Conservation (phyloP, 2,888 invertebrate species). For the Halictus ligatus region DNA sequence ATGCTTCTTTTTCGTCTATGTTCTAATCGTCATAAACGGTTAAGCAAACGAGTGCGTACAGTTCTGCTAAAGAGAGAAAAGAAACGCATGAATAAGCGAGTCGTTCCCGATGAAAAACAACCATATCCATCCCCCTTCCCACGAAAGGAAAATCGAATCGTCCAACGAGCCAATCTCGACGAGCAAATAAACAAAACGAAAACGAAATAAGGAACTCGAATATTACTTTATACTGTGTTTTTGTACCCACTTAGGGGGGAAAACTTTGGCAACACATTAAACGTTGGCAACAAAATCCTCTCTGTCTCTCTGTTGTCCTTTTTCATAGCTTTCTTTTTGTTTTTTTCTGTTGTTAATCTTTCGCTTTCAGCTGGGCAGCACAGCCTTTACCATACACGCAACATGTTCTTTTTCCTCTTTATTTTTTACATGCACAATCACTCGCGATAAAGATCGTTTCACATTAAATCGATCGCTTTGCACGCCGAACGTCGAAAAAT, state of each 20-base stretch:
- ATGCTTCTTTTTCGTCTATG: constrained; percentile 32
- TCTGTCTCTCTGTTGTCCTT: constrained; percentile 49
- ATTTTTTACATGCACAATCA: constrained; percentile 64
- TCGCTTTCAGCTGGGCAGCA: constrained; percentile 72
- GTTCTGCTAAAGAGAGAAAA: constrained; percentile 3
- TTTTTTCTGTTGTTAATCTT: background rate
- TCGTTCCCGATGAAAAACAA: background rate
- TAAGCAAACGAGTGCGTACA: constrained; percentile 26
- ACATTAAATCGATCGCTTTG: background rate
- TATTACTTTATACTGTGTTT: constrained; percentile 73
- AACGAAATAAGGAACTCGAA: constrained; percentile 54
- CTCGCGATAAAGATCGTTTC: constrained; percentile 36
- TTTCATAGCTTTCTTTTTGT: constrained; percentile 12
- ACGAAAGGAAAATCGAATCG: background rate
- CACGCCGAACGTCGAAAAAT: background rate
- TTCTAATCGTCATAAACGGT: constrained; percentile 21
- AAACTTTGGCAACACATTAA: constrained; percentile 82
- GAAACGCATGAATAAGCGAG: constrained; percentile 32
- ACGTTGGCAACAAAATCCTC: constrained; percentile 80
- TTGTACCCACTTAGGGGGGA: constrained; percentile 72
- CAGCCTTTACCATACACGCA: constrained; percentile 72
- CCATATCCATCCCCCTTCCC: background rate
- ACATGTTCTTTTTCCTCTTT: constrained; percentile 46
- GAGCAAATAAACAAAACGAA: constrained; percentile 30
- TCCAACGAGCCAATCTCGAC: constrained; percentile 9